phyloP scores from a whole-genome alignment of 1,140 invertebrate species.

The Diplogasteroides magnus region DNA sequence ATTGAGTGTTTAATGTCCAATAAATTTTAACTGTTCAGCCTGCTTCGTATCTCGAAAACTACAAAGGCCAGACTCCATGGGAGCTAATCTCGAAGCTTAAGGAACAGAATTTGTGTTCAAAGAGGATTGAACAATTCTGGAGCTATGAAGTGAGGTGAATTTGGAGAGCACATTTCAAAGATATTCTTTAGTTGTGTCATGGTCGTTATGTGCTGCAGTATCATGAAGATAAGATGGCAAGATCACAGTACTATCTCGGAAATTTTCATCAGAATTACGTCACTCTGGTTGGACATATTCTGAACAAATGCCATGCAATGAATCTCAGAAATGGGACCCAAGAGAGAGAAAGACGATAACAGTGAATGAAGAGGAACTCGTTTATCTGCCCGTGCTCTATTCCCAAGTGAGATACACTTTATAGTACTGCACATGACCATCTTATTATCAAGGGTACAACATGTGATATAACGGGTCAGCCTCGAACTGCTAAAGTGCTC shows the following conservation, averaged over 20 bases:
- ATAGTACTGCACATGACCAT: not conserved
- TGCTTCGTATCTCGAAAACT: too few relatives aligned
- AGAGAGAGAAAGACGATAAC: slow-evolving; percentile 10
- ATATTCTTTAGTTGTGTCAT: slow-evolving; percentile 13
- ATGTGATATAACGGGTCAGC: slow-evolving; percentile 81
- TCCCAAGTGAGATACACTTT: slow-evolving; percentile 5
- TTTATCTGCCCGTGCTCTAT: slow-evolving; percentile 31
- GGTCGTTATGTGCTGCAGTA: slow-evolving; percentile 29
- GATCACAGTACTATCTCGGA: slow-evolving; percentile 21
- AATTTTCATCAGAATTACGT: slow-evolving; percentile 15
- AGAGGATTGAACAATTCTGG: slow-evolving; percentile 21
- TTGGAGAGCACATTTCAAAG: not conserved
- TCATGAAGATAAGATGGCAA: slow-evolving; percentile 26
- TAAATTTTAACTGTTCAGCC: too few relatives aligned
- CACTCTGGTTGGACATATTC: not conserved
- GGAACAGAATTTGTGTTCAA: slow-evolving; percentile 3
- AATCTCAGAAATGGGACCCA: not conserved
- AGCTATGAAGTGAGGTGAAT: slow-evolving; percentile 23
- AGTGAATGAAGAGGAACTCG: slow-evolving; percentile 24
- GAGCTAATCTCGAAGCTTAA: not conserved
- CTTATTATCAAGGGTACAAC: slow-evolving; percentile 64
- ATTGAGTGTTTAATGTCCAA: too few relatives aligned
- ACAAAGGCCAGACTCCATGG: not conserved
- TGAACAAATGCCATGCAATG: not conserved
- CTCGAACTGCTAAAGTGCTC: slow-evolving; percentile 70